Conservation (phyloP, 1,140 invertebrate genomes). For the Hydropsyche tenuis region DNA sequence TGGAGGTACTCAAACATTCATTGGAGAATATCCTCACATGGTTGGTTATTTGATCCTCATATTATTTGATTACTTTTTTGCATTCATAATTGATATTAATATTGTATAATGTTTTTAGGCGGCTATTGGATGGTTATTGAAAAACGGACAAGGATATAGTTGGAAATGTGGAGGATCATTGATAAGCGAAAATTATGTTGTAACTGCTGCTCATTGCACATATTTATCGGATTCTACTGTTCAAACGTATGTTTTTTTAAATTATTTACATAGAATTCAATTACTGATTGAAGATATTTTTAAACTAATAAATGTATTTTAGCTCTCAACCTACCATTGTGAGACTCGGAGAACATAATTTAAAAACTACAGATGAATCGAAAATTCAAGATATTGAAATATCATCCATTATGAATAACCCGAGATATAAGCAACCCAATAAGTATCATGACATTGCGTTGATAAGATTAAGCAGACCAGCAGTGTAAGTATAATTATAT, state of each 20-base stretch:
- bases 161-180: constrained; percentile 34
- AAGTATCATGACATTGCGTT: constrained; percentile 23
- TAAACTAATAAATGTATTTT: neutral
- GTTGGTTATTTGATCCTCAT: neutral
- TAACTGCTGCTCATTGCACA: constrained; percentile 31
- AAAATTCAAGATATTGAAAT: constrained; percentile 1
- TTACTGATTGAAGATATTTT: no score
- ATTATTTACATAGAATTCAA: no score
- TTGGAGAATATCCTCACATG: constrained; percentile 1
- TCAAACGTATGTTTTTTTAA: neutral
- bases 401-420: neutral
- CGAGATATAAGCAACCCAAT: neutral
- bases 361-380: neutral
- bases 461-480: neutral
- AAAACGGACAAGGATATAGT: neutral
- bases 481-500: neutral
- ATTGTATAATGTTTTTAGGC: constrained; percentile 2
- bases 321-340: neutral
- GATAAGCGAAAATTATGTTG: constrained; percentile 16
- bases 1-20: neutral
- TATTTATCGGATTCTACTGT: neutral
- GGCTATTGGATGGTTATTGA: constrained; percentile 11
- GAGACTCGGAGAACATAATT: constrained; percentile 6
- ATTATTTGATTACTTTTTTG: neutral
- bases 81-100: neutral